Base-by-base conservation (phyloP, 2,113 vertebrate genomes). In the Cinclus mexicanus region DNA sequence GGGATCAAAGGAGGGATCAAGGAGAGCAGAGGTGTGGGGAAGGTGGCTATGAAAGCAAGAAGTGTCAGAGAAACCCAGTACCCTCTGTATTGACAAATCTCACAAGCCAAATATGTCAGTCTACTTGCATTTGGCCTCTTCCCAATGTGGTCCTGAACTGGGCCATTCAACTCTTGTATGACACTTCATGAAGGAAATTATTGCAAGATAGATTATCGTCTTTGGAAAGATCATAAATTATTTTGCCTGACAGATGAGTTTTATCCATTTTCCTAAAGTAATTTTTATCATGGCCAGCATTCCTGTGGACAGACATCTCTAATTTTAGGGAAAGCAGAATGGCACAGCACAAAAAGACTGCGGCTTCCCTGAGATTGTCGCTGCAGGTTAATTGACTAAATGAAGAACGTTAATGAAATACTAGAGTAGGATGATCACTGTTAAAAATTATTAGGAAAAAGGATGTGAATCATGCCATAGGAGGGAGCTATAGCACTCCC, bases 141-240 rank as follows among this genome's bases (percentile, higher is more conserved):
- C 12, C 6, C 91, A 94, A 71, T 80, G 69, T 7, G 23, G 61
- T 83, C 89, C 50, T 8, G 80, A 90, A n/a, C 89, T 52, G 46
- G 67, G n/a, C 69, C 56, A 6, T 56, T 72, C 85, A 79, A 69
- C 69, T 83, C 68, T 46, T 47, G n/a, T 71, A 87, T 86, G 83
- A 68, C 72, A 46, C 96, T 96, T 95, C 72, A 83, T 72, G 72
- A 90, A 89, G 55, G 83, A 89, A 96, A 83, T 97, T 97, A 95
- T 44, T 92, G 65, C 70, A 94, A 95, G 93, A 96, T 35, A 96
- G 95, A 97, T 97, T 86, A 83, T 86, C 1, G 3, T 94, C 71
- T 95, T 95, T 90, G 65, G 55, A 95, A 95, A 87, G 90, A 93
- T 95, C 89, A 92, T 92, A 92, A 94, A 96, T 96, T 85, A 80